Evolutionary conservation across 2,888 invertebrate species (phyloP).

Genomic region (Stenotaenia linearis): DNA sequence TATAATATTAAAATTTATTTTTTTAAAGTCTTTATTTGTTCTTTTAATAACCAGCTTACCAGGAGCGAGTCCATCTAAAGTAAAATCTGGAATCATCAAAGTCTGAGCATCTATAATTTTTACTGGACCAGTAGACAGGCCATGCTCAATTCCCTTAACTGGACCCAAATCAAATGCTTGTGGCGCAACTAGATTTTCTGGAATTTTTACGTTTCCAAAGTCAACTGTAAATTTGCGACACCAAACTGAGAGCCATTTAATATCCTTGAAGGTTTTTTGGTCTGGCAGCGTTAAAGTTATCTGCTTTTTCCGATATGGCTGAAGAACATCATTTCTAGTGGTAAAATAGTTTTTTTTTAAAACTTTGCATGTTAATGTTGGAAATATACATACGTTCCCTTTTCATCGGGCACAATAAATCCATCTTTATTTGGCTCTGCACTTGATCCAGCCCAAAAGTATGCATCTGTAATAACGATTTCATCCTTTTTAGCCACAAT

Average conservation of each 20-base stretch:
- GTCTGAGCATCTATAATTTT: constrained; percentile 86
- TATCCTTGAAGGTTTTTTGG: constrained; percentile 76
- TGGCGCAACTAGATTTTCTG: constrained; percentile 69
- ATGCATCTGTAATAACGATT: constrained; percentile 62
- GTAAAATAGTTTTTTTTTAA: neutral
- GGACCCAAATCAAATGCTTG: constrained; percentile 74
- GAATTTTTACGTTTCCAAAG: constrained; percentile 79
- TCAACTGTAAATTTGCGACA: constrained; percentile 85
- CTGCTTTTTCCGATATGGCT: constrained; percentile 72
- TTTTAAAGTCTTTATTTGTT: neutral
- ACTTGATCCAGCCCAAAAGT: constrained; percentile 77
- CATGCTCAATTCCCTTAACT: constrained; percentile 79
- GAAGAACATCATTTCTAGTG: constrained; percentile 60
- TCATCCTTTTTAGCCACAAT: neutral
- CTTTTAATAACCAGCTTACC: constrained; percentile 55
- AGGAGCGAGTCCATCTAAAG: constrained; percentile 85
- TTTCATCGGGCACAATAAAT: constrained; percentile 73
- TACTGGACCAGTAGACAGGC: constrained; percentile 81
- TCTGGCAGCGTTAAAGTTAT: constrained; percentile 76
- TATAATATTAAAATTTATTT: constrained; percentile 47
- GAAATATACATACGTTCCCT: constrained; percentile 70
- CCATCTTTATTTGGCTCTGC: constrained; percentile 63
- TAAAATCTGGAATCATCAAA: constrained; percentile 83
- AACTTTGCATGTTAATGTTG: neutral
- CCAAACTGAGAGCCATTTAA: constrained; percentile 89